Percentiles rank a stretch among this genome's conserved stretches.
These are phyloP conservation scores for Trochalopteron elliotii DNA, from an alignment of 2,113 vertebrate genomes.

Conservation along the genomic window DNA sequence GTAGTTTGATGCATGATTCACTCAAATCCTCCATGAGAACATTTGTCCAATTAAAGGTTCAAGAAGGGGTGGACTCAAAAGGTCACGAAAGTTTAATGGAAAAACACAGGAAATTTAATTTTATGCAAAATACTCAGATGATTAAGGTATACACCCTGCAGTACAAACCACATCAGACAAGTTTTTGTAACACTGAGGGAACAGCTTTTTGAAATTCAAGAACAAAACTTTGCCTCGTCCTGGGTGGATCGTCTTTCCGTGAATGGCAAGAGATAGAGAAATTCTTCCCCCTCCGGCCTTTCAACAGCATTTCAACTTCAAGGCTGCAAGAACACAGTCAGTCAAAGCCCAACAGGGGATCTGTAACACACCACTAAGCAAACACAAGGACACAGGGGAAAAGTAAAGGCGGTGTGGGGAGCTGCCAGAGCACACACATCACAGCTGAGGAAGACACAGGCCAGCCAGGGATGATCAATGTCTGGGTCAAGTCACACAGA, in stretches of 20 bases:
- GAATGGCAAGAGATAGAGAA: background rate
- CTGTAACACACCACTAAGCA: background rate
- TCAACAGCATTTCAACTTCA: background rate
- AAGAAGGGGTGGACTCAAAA: background rate
- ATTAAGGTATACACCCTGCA: background rate
- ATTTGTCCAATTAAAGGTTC: background rate
- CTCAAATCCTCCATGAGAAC: background rate
- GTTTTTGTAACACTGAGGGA: accelerated
- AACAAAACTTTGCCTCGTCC: background rate
- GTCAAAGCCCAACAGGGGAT: background rate
- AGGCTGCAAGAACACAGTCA: background rate
- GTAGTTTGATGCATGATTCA: background rate
- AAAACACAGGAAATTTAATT: background rate
- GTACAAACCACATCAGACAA: background rate
- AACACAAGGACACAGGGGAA: background rate
- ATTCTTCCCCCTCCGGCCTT: background rate
- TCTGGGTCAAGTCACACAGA: background rate
- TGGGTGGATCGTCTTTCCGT: background rate
- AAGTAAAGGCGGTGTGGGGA: background rate
- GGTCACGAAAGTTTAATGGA: background rate
- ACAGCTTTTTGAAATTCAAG: background rate
- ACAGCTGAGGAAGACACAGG: background rate
- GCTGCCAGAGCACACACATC: background rate
- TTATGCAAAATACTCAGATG: background rate
- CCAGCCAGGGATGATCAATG: background rate